Conservation (phyloP, 2,113 vertebrate species). For the Dasyprocta punctata region DNA sequence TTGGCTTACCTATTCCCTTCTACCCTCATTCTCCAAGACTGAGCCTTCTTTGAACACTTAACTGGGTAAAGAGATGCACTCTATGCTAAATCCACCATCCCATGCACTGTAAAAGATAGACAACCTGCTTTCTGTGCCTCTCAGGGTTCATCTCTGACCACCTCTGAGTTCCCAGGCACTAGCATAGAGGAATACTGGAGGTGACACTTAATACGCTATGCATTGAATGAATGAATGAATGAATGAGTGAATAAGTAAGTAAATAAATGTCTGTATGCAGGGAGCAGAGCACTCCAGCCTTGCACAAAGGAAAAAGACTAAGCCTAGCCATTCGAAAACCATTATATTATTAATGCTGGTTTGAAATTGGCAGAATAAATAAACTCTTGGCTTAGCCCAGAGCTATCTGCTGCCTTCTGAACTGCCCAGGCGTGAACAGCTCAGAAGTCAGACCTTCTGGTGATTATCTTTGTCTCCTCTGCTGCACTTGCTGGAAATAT, state of each 20-base stretch:
- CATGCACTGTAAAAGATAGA: rapidly evolving
- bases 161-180: background rate
- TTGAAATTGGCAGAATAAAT: background rate
- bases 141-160: background rate
- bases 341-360: background rate
- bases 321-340: background rate
- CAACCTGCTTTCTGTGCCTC: background rate
- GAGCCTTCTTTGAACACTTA: background rate
- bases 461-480: background rate
- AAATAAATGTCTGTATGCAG: background rate
- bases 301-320: background rate
- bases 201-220: too few species aligned
- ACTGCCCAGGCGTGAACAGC: background rate
- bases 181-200: background rate
- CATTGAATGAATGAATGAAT: background rate
- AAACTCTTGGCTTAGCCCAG: background rate
- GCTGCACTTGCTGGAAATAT: background rate
- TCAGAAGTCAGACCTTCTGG: background rate
- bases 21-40: background rate
- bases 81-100: background rate
- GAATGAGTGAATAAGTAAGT: background rate
- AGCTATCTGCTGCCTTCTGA: background rate
- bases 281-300: background rate
- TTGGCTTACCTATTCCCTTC: background rate
- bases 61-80: background rate